Base-by-base conservation (phyloP, 1,140 invertebrate genomes). In the Batillaria attramentaria region DNA sequence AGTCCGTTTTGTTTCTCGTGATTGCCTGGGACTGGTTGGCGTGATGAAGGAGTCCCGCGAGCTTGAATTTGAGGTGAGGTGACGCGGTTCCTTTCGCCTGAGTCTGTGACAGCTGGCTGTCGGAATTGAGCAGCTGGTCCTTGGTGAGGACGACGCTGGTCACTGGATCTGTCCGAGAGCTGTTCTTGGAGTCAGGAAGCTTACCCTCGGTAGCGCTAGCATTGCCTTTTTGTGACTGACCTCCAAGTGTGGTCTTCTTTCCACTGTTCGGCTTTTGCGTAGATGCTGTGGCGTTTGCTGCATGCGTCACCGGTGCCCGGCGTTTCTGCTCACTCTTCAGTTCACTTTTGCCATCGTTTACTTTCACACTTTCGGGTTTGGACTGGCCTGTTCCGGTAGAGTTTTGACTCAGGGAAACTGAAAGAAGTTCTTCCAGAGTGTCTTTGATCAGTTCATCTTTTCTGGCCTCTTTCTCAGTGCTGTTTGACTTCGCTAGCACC, bases 381-480 rank as follows among this genome's bases (percentile, higher is more conserved):
- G n/a, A 4, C 8, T 70, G 2, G 24, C 18, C 41, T 28, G 35
- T 70, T 28, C 13, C n/a, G 33, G 37, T 42, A 3, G 37, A 20
- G 28, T 2, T 13, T 2, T 16, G 28, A n/a, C 28, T 41, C 37
- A 70, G 35, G 31, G 68, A 28, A 33, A 42, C 57, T 10, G 68
- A 70, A 8, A 70, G 39, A 16, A 70, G 39, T n/a, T 70, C 68
- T 13, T 70, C 37, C 24, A 70, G 37, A 13, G 68, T 70, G 4
- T 70, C 37, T 8, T 70, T 33, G 2, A 70, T 42, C 35, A 70
- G 68, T 46, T 43, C 24, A 13, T 70, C 39, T 42, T 70, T 39
- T 39, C 42, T 42, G 37, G 33, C n/a, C 37, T 70, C 37, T 39
- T 42, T 70, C 3, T 39, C 41, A 41, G 33, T 18, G 16, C 37